phyloP scores from a whole-genome alignment of 1,140 invertebrate genomes.

The Caenorhabditis tropicalis region DNA sequence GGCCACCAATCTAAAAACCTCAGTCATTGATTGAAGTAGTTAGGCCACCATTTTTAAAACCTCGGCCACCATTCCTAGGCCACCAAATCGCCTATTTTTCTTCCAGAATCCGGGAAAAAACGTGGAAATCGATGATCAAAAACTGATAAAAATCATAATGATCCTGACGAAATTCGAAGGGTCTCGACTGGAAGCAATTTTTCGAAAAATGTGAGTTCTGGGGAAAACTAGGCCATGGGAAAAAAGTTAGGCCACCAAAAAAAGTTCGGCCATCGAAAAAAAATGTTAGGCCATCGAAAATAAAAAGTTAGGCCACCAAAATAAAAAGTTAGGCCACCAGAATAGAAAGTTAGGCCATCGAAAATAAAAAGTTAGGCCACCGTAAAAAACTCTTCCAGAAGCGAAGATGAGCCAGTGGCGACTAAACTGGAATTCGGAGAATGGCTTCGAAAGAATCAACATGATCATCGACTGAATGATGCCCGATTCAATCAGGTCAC shows the following conservation, averaged over 20 bases:
- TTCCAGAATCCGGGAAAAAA: background rate
- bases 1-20: background rate
- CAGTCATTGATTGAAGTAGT: too few species aligned
- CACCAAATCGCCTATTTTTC: background rate
- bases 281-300: background rate
- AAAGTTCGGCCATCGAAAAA: background rate
- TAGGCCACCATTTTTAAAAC: too few species aligned
- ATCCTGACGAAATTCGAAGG: constrained; percentile 13
- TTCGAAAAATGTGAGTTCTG: constrained; percentile 13
- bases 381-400: background rate
- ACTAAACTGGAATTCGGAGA: constrained; percentile 13
- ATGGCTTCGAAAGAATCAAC: constrained; percentile 21
- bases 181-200: background rate
- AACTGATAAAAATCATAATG: constrained; percentile 30
- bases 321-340: background rate
- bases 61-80: background rate
- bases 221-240: background rate
- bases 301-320: background rate
- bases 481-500: background rate
- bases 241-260: background rate
- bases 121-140: constrained; percentile 28
- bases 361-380: background rate
- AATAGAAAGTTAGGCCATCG: background rate
- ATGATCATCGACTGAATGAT: constrained; percentile 7
- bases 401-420: background rate